Base-by-base conservation (phyloP, 2,888 invertebrate genomes). In the Caenorhabditis plicata region DNA sequence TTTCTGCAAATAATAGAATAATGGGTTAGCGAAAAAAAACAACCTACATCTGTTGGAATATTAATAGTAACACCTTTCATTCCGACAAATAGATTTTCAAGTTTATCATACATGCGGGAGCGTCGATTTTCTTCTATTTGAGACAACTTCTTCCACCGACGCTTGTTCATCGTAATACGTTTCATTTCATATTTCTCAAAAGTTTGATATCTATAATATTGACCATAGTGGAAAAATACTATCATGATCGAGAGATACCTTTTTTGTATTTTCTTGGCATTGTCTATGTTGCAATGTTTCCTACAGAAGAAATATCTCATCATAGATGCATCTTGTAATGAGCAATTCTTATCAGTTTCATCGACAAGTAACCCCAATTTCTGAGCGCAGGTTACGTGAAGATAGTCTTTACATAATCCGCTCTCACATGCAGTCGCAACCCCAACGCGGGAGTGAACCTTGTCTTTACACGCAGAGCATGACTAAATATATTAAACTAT, bases 361-460 rank as follows among this genome's bases (percentile, higher is more conserved):
- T 73, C 67, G n/a, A 78, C 65, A 9, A 56, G 26, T 8, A 53
- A 32, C 15, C 55, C 63, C 1, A 60, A 27, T 73, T 63, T 72
- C 44, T 81, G 80, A 29, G 81, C 81, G 67, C 96, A 98, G 11
- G 95, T 95, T 33, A 94, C 94, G 82, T 98, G 98, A 82, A 96
- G 95, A 84, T 90, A 92, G 0, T 90, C 91, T 80, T 92, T 88
- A 85, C 98, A 98, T 87, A 98, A 89, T 23, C 96, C 98, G 9
- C 96, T 96, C 84, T 99, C 98, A 83, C 98, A 98, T 61, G 90
- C 90, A 48, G 96, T 91, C 81, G 92, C 91, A 13, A 99, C 91
- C 2, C 98, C 98, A 0, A 93, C 92, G 25, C 92, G 86, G 8
- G 92, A 88, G 77, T 89, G 89, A 33, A 90, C 85, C 3, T 88